Base-by-base conservation (phyloP, 2,888 invertebrate species). In the Diplolepis rosae region DNA sequence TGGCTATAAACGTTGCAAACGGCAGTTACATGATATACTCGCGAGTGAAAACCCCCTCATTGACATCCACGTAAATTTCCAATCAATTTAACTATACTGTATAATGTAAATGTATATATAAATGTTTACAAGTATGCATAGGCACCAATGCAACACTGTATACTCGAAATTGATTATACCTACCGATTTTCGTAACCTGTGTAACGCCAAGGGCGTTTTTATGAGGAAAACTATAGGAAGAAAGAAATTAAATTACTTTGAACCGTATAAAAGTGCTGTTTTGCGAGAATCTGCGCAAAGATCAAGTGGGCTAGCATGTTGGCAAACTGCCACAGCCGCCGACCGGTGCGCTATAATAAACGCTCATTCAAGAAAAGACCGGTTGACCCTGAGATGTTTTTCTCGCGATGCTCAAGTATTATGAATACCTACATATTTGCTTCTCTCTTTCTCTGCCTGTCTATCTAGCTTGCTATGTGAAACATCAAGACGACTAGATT, bases 61-160 rank as follows among this genome's bases (percentile, higher is more conserved):
- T 24, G 24, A 48, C 79, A 81, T 83, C 78, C 80, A 73, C 79
- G 80, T 77, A 80, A 77, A 79, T 84, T 81, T 81, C 80, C 79
- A 82, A 83, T 83, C 82, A 85, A 85, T 83, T 83, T 83, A 84
- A 82, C 82, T 78, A 80, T 80, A 80, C 77, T 78, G 76, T 77
- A 76, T 75, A 75, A n/a, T n/a, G n/a, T n/a, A n/a, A n/a, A n/a
- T n/a, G n/a, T n/a, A n/a, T n/a, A n/a, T n/a, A n/a, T n/a, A n/a
- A n/a, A n/a, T n/a, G n/a, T n/a, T n/a, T n/a, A n/a, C n/a, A n/a
- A n/a, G n/a, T n/a, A n/a, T n/a, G n/a, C 66, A 73, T 71, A 72
- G 68, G 75, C 80, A 81, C 83, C n/a, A 83, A 83, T 82, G 84
- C 80, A 79, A 82, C 82, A 81, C 83, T 78, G 82, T 82, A 68